These are phyloP conservation scores for Glaucopsyche alexis DNA, from an alignment of 2,888 invertebrate species.

Conservation along the genomic window DNA sequence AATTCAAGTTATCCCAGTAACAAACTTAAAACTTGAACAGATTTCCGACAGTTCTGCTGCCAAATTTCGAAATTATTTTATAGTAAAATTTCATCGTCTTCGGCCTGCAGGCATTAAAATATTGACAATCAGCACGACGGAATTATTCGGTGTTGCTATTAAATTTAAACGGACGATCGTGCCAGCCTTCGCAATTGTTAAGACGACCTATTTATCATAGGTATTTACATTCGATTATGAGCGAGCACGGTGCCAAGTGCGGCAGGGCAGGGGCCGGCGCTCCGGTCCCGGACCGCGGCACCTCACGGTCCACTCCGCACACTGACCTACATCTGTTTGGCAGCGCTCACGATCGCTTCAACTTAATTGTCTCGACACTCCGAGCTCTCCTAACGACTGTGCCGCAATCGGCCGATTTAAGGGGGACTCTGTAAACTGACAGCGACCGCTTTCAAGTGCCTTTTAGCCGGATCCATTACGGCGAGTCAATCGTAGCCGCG, in stretches of 20 bases:
- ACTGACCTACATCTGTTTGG: constrained; percentile 79
- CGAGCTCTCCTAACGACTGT: constrained; percentile 75
- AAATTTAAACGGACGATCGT: constrained; percentile 9
- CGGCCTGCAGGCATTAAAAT: constrained; percentile 1
- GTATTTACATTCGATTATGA: constrained; percentile 40
- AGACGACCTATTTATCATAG: constrained; percentile 35
- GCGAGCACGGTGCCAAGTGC: constrained; percentile 57
- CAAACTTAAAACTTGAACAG: constrained; percentile 6
- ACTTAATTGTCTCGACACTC: constrained; percentile 80
- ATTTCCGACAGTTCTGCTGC: background rate
- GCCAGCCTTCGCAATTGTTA: constrained; percentile 32
- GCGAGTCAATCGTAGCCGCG: constrained; percentile 57
- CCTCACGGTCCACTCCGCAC: constrained; percentile 69
- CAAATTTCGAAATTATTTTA: constrained; percentile 6
- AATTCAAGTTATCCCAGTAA: background rate
- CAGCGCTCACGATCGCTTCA: constrained; percentile 79
- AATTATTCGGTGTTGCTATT: constrained; percentile 15
- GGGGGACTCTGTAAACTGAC: constrained; percentile 60
- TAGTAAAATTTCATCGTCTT: background rate
- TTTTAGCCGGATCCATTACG: constrained; percentile 52
- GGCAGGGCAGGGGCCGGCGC: constrained; percentile 54
- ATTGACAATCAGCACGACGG: background rate
- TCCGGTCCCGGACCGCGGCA: constrained; percentile 53
- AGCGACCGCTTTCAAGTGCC: constrained; percentile 53
- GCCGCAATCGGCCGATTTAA: constrained; percentile 76